These are phyloP conservation scores for Oligia latruncula DNA, from an alignment of 2,888 invertebrate species.

Conservation along the genomic window DNA sequence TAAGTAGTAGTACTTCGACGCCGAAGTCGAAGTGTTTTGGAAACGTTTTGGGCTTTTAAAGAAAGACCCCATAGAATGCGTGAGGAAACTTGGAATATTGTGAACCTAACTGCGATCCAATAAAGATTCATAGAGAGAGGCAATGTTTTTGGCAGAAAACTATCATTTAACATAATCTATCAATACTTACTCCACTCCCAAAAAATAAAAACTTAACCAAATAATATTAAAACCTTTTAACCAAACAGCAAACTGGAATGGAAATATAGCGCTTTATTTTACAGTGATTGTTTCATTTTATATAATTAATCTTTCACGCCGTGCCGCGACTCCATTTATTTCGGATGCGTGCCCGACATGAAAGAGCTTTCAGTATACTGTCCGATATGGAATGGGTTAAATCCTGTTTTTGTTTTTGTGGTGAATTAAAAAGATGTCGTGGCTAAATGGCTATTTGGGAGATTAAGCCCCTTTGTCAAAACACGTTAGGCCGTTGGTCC, in stretches of 20 bases:
- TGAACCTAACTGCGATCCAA: too few relatives aligned
- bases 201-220: constrained; percentile 3
- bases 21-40: too few relatives aligned
- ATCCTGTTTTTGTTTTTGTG: constrained; percentile 39
- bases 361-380: constrained; percentile 50
- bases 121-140: too few relatives aligned
- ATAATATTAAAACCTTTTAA: constrained; percentile 25
- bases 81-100: too few relatives aligned
- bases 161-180: neutral
- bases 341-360: constrained; percentile 34
- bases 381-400: constrained; percentile 24
- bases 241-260: constrained; percentile 8
- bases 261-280: constrained; percentile 43
- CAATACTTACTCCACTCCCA: neutral
- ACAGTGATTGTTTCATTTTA: constrained; percentile 53
- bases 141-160: too few relatives aligned
- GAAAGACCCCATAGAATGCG: too few relatives aligned
- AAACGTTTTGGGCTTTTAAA: too few relatives aligned
- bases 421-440: constrained; percentile 46
- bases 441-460: constrained; percentile 34
- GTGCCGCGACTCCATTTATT: constrained; percentile 46
- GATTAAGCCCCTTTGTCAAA: neutral
- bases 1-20: too few relatives aligned
- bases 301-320: constrained; percentile 58
- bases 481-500: neutral